Evolutionary conservation across 2,888 invertebrate species (phyloP), one percentile per base, ranked within the genome.

Genomic region (Yponomeuta evonymella): DNA sequence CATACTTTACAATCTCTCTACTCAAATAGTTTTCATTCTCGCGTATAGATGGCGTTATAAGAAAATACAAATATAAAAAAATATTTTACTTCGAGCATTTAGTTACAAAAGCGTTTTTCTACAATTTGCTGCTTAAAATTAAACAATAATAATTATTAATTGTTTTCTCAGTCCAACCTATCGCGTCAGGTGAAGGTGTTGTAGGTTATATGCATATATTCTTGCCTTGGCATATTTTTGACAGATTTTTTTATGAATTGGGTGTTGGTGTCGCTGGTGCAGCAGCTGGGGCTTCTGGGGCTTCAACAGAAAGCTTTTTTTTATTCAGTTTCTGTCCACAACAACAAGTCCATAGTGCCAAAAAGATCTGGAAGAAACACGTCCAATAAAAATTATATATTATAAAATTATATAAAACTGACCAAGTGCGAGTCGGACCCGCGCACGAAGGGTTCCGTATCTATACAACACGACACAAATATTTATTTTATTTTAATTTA

Each of bases 1-100:
- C 51, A 15, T 4, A 15, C 12, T 15, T 23, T 12, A 15, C 4
- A 15, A 5, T 33, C 33, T 33, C 33, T 33, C 5, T 33, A 15
- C 30, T 63, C 9, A 64, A 64, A 64, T 29, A 64, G 30, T 64
- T 64, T 2, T n/a, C n/a, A 15, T 6, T n/a, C n/a, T 48, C 8
- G 30, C 11, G n/a, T 11, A 65, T 10, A 65, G 65, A 36, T n/a
- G 33, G 67, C 67, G 43, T 9, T 33, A 66, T 3, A 67, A 36
- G 23, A 43, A 36, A 33, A 67, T 36, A 9, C 36, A 67, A 8
- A n/a, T 48, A 67, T 36, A n/a, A 23, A 43, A 12, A 67, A 36
- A 43, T 67, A 12, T 48, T 67, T 43, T 67, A 67, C 67, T 67
- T 67, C 67, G 67, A 67, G 67, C 48, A 23, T 67, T 48, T 43